Base-by-base conservation (phyloP, 2,888 invertebrate genomes). In the Coremacera marginata region DNA sequence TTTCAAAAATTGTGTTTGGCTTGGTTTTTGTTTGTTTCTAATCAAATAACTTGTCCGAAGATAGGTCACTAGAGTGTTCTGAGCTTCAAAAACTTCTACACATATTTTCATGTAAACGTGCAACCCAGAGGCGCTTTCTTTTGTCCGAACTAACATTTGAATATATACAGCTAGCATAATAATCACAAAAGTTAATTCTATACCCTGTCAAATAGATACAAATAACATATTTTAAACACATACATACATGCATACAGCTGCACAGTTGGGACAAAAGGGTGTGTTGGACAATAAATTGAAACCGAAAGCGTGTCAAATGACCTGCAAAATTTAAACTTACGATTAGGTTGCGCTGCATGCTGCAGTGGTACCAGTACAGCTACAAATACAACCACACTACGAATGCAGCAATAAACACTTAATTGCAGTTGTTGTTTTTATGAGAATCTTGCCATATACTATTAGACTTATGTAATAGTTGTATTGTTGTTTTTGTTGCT, bases 281-380 rank as follows among this genome's bases (percentile, higher is more conserved):
- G 52, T 60, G 25, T 31, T 71, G 51, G 68, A 51, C 11, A 22
- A 65, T 74, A 65, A 74, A 74, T 74, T 65, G 65, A 73, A 60
- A 72, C 62, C 52, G 49, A 62, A 77, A 73, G 68, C 62, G 62
- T 76, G 68, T 73, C 70, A 67, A 62, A 70, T 62, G 77, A 60
- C 57, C 68, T 37, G 65, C 72, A 73, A 68, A 76, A 70, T 76
- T 76, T 76, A 51, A 63, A 74, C 34, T 65, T 65, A 55, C 52
- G 55, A 65, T 74, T 74, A 52, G 31, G 22, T 52, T 74, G 65
- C 65, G 70, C 25, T 52, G 44, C 14, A 19, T 71, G 22, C 57
- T 49, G 67, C 67, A 68, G 44, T 55, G 63, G 70, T 44, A 52
- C 71, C 60, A n/a, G n/a, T 37, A 55, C 52, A 37, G 19, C 70